Conservation (phyloP, 1,140 invertebrate genomes). For the Coenobita brevimanus region DNA sequence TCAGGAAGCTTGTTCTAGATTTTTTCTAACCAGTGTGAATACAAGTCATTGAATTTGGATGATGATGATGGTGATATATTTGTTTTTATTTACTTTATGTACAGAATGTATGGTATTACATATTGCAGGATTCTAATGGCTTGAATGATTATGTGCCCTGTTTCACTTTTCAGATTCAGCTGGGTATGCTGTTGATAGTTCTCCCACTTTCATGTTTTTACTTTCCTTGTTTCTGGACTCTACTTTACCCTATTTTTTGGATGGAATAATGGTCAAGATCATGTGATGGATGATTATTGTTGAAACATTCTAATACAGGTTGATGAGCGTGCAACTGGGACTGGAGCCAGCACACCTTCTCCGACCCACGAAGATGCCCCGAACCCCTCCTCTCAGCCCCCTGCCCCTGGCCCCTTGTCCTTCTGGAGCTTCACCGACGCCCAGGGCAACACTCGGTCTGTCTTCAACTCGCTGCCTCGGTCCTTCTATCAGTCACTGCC, state of each 20-base stretch:
- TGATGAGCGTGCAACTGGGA: conserved; percentile 60
- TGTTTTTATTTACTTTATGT: not conserved
- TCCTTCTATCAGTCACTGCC: conserved; percentile 69
- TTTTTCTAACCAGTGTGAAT: too few species aligned
- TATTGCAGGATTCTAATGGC: not conserved
- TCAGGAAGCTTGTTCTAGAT: too few species aligned
- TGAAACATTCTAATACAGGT: conserved; percentile 23
- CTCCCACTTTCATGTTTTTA: too few species aligned
- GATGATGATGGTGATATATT: too few species aligned
- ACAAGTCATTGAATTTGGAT: too few species aligned
- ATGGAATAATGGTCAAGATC: too few species aligned
- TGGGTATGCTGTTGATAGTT: too few species aligned
- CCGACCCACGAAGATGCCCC: conserved; percentile 57
- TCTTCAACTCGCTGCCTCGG: conserved; percentile 68
- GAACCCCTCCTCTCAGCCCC: conserved; percentile 19
- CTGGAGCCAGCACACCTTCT: conserved; percentile 59
- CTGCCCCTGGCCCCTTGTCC: conserved; percentile 44
- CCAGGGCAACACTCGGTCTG: conserved; percentile 64
- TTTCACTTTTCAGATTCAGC: too few species aligned
- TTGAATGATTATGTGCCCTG: not conserved
- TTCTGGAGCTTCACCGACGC: conserved; percentile 69
- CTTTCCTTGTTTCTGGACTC: too few species aligned
- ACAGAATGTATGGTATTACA: not conserved
- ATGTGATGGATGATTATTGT: too few species aligned
- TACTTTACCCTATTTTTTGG: too few species aligned